Evolutionary conservation across 2,113 vertebrate species (phyloP), one percentile per base, ranked within the genome.

Genomic region (Corapipo altera): DNA sequence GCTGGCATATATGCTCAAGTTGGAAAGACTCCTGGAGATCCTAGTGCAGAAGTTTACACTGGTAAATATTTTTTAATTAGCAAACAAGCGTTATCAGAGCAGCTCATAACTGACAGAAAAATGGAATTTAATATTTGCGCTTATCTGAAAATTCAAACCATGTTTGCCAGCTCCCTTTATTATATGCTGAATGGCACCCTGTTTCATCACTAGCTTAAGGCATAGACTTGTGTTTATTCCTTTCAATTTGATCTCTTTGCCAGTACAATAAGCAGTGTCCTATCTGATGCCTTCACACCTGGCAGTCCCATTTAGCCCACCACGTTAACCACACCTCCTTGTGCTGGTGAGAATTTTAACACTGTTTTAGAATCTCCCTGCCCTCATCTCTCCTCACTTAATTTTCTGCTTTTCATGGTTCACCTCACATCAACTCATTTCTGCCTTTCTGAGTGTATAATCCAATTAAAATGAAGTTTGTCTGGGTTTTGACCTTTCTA

Each of bases 381-480:
- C 91, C 51, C 32, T 88, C 81, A 62, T 67, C 65, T 77, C 37
- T 75, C 41, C 79, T 84, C 66, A 27, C 61, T 89, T 88, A 67
- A 67, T 88, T 81, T 74, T 69, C 66, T 80, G 22, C 48, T 90
- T 70, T 75, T 65, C 49, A 22, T 28, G n/a, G 75, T 66, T 96
- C 67, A 85, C 66, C 37, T 95, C 77, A 70, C 65, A 46, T 76
- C n/a, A 85, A 62, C 77, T 92, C 78, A 41, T 54, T 82, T 88
- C 79, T 94, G 59, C 70, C 66, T 88, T 87, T 55, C 51, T 65
- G 43, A 44, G 15, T 94, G 39, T 37, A 69, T 91, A 83, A 91
- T 88, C 59, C 85, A 88, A 87, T 95, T 97, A 95, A 95, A 93
- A 87, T 70, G 18, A 89, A 52, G 32, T 92, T 96, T 95, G 43